These are phyloP conservation scores for Gobionotothen gibberifrons DNA, from an alignment of 2,797 vertebrate species.

Conservation along the genomic window DNA sequence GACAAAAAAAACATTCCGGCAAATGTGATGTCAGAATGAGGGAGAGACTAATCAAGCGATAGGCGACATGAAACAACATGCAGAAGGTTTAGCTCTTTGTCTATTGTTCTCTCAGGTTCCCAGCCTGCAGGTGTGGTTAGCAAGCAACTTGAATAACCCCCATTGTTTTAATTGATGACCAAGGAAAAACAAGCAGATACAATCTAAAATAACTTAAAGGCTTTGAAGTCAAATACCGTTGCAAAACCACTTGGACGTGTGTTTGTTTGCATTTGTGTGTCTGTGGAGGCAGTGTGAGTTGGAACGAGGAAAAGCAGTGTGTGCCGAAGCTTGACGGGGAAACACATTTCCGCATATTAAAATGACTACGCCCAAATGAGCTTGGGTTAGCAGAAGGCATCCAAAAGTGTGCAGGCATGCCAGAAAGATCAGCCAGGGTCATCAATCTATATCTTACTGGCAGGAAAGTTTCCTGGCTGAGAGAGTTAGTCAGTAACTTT, in stretches of 20 bases:
- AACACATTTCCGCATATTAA: constrained; percentile 43
- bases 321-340: constrained; percentile 36
- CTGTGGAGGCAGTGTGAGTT: constrained; percentile 34
- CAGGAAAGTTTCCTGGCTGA: constrained; percentile 22
- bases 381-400: constrained; percentile 11
- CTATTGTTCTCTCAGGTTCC: constrained; percentile 61
- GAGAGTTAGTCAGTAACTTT: constrained; percentile 30
- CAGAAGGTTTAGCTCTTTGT: constrained; percentile 58
- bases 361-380: constrained; percentile 43
- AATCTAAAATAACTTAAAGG: constrained; percentile 1
- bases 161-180: constrained; percentile 43
- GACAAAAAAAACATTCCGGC: constrained; percentile 37
- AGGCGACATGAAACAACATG: constrained; percentile 36
- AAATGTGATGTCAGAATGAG: constrained; percentile 33
- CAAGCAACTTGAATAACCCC: constrained; percentile 37
- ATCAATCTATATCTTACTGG: constrained; percentile 41
- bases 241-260: constrained; percentile 38
- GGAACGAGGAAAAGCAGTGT: constrained; percentile 30
- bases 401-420: constrained; percentile 20
- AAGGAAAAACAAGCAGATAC: constrained; percentile 13
- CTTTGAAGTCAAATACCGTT: constrained; percentile 40
- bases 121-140: constrained; percentile 52
- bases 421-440: constrained; percentile 34
- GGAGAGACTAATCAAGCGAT: constrained; percentile 7
- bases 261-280: constrained; percentile 20